Evolutionary conservation across 2,888 invertebrate species (phyloP), one percentile per base, ranked within the genome.

Genomic region (Stratiomys singularior): DNA sequence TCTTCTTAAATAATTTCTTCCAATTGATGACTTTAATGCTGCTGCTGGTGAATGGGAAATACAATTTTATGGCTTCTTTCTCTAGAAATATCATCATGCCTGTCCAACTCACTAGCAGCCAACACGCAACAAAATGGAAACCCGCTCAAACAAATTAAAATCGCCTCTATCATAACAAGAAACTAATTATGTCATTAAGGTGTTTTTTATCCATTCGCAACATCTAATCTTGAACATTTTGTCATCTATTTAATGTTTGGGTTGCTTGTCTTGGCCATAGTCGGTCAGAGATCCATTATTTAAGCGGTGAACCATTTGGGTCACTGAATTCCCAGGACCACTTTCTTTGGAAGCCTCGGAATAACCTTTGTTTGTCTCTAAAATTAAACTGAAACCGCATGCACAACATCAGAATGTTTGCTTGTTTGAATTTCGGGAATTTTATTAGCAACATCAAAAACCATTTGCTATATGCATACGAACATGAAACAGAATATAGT

Each of bases 141-240:
- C 18, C 60, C 11, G 11, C 23, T 60, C 25, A 44, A 47, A 67
- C 67, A 67, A 67, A 69, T 47, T 23, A 2, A 69, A 69, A 47
- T 69, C 15, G 27, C 47, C 18, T 47, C 47, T 27, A 23, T 30
- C 69, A 69, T 47, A 69, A 69, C 15, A 13, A 47, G 46, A 15
- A 13, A 1, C 25, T 15, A 69, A 69, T 69, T 69, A 47, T 69
- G 69, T 69, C 69, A 46, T 69, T 69, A 69, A 25, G 69, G 46
- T 69, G n/a, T 15, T 69, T 7, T 25, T 25, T 11, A 47, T 69
- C 18, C 23, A 5, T 11, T 44, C 21, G 23, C 25, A 60, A 1
- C 60, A 60, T 25, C 11, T 13, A 60, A 60, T 25, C 5, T 60
- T 60, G 18, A n/a, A 15, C 23, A 25, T 60, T 11, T 60, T 60